Conservation (phyloP, 2,888 invertebrate species). For the Exocentrus adspersus region DNA sequence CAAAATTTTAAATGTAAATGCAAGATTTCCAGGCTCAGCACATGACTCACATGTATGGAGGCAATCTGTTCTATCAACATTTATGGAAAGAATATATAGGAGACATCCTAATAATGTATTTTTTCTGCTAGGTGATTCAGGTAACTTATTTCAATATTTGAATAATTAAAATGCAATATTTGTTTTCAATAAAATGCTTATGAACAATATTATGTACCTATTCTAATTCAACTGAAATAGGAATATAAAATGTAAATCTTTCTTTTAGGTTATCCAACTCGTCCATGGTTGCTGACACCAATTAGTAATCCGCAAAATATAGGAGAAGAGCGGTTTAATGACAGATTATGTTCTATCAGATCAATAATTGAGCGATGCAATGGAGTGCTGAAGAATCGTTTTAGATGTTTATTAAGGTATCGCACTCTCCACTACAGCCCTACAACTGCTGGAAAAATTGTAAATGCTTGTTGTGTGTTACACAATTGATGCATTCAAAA, state of each 20-base stretch:
- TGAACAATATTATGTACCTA: neutral
- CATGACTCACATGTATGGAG: neutral
- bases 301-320: slow-evolving; percentile 12
- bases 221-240: neutral
- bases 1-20: neutral
- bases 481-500: neutral
- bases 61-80: neutral
- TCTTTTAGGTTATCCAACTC: slow-evolving; percentile 20
- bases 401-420: slow-evolving; percentile 21
- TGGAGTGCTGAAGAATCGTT: slow-evolving; percentile 17
- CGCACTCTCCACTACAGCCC: slow-evolving; percentile 11
- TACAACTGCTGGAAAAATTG: slow-evolving; percentile 18
- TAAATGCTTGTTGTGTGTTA: slow-evolving; percentile 15
- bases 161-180: neutral
- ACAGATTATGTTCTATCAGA: slow-evolving; percentile 17
- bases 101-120: neutral
- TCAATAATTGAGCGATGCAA: slow-evolving; percentile 21
- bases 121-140: neutral
- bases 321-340: slow-evolving; percentile 23
- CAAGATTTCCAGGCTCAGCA: neutral
- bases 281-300: slow-evolving; percentile 24
- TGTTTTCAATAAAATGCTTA: neutral
- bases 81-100: neutral
- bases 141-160: neutral
- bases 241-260: neutral